These are phyloP conservation scores for Fratercula arctica DNA, from an alignment of 2,797 vertebrate genomes.

Conservation along the genomic window DNA sequence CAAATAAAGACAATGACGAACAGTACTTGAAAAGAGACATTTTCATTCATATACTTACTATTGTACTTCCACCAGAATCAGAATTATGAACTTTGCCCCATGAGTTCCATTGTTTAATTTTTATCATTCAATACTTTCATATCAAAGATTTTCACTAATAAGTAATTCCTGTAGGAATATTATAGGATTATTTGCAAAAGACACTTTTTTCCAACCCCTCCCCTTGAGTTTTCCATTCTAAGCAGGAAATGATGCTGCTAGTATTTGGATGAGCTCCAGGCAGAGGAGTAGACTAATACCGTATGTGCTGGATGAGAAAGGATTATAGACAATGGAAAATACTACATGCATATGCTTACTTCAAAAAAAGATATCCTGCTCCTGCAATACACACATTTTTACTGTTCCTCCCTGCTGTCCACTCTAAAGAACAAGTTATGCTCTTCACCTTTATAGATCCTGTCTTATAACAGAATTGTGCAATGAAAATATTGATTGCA, in stretches of 20 bases:
- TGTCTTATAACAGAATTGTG: not conserved
- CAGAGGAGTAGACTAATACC: not conserved
- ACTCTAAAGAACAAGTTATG: not conserved
- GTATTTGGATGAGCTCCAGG: not conserved
- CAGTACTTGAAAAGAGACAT: not conserved
- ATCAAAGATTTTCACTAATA: not conserved
- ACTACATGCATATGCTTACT: not conserved
- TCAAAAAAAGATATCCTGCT: not conserved
- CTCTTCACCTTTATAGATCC: not conserved
- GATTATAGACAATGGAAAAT: not conserved
- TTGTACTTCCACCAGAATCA: not conserved
- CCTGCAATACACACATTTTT: not conserved
- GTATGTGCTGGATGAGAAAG: not conserved
- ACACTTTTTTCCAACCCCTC: not conserved
- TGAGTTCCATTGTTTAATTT: not conserved
- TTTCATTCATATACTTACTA: not conserved
- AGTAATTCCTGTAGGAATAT: not conserved
- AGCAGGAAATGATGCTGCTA: not conserved
- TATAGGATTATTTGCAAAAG: not conserved
- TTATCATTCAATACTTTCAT: not conserved
- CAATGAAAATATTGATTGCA: not conserved
- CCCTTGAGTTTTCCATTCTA: not conserved
- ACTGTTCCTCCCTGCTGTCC: not conserved
- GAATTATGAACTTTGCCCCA: not conserved
- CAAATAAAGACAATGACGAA: not conserved